Evolutionary conservation across 2,797 vertebrate genomes (phyloP), one percentile per base, ranked within the genome.

Genomic region (Argyrosomus regius): DNA sequence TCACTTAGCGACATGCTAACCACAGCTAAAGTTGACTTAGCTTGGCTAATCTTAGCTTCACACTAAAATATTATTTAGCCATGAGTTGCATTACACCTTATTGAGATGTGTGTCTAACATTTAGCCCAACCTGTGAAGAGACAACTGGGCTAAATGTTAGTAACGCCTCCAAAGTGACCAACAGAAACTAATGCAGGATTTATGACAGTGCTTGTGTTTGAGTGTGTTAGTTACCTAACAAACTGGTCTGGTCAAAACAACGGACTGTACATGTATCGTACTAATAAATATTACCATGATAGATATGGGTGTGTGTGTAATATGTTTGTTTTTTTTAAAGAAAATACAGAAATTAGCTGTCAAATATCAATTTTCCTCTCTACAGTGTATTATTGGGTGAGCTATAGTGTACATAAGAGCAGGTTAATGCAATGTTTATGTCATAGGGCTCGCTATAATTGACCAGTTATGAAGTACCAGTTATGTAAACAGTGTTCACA

Each of bases 1-100:
- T 46, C 4, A 62, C 18, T 80, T 72, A 82, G 68, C 80, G 8
- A 7, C 26, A 11, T 80, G 87, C 84, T 87, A 87, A 68, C 72
- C 52, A 16, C 20, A 3, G 0, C 11, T 48, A 13, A 2, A 45
- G 31, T 50, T 74, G 24, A 54, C 0, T 22, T 58, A 22, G 20
- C 8, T 31, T 12, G 20, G 35, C 14, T 58, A n/a, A 5, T 3
- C 2, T 16, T 10, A 24, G 12, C 49, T 46, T 3, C 16, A 28
- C 6, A n/a, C 11, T 9, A 11, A n/a, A 22, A 48, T 28, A 3
- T 20, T 12, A 13, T 80, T 31, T 41, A 35, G 7, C 6, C 31
- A 6, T 57, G 2, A n/a, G 9, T 6, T 52, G 14, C 8, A 18
- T 52, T 31, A 7, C 10, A n/a, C 43, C 17, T 8, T n/a, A 41